Percentiles rank a stretch among this genome's conserved stretches.
Evolutionary conservation across 1,140 invertebrate genomes (phyloP).

Genomic region (Pygmarrhopalites habei): DNA sequence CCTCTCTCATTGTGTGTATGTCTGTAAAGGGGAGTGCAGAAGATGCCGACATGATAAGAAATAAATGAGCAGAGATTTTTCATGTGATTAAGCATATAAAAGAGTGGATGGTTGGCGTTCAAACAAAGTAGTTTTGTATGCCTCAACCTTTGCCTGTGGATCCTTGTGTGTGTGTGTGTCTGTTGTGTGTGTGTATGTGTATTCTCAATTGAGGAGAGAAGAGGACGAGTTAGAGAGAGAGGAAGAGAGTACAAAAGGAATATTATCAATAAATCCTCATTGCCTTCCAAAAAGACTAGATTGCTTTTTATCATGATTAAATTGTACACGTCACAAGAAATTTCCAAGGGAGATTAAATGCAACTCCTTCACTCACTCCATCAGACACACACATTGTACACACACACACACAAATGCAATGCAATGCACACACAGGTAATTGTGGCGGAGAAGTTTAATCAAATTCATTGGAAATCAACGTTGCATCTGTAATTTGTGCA

Average conservation of each 20-base stretch:
- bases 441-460: no score
- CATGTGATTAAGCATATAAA: constrained; percentile 23
- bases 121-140: background rate
- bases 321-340: background rate
- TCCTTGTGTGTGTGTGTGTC: background rate
- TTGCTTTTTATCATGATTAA: background rate
- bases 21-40: constrained; percentile 4
- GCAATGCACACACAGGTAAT: no score
- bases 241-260: background rate
- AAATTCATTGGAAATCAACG: no score
- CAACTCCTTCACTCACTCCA: no score
- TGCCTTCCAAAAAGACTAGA: constrained; percentile 1
- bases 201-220: no score
- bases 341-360: background rate
- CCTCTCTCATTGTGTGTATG: background rate
- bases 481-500: no score
- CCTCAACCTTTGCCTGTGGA: background rate
- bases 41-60: constrained; percentile 31
- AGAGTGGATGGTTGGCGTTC: constrained; percentile 24
- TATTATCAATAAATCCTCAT: constrained; percentile 2
- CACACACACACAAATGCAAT: no score
- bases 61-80: constrained; percentile 30
- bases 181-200: background rate
- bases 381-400: no score
- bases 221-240: no score